Base-by-base conservation (phyloP, 2,888 invertebrate species). In the Thereva nobilitata region DNA sequence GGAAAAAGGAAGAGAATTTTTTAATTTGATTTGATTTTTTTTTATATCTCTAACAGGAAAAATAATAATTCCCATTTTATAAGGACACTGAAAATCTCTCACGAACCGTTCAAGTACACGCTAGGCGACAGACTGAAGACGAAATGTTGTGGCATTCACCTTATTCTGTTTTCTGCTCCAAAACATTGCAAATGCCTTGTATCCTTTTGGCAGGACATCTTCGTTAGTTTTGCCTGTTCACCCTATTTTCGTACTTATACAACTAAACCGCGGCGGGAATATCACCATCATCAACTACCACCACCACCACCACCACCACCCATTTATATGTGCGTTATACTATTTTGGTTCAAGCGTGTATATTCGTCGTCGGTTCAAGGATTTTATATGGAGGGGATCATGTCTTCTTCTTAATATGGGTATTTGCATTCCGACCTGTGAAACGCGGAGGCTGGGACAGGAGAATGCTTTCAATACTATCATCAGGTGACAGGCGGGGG, bases 91-190 rank as follows among this genome's bases (percentile, higher is more conserved):
- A 50, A 64, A 35, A 37, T 42, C 12, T n/a, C 5, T 74, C 73
- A 76, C 75, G 77, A 78, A 80, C 80, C 78, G 79, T 76, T 77
- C 78, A 76, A 74, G 78, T 75, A 76, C 79, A 77, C 78, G 78
- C 78, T 79, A 79, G 79, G 76, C 75, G 77, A 74, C 77, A 77
- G 78, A 80, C 80, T 80, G 78, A 80, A 73, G 70, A 68, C 71
- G 66, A 50, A 68, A 72, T 67, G 70, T 71, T 70, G 55, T 71
- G 65, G 71, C 69, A 70, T 70, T 72, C 70, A 72, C 71, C 71
- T 72, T 72, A 72, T 70, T 72, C 71, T 71, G 69, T 72, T 72
- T 53, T 59, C 66, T 70, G 59, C 47, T 57, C 53, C 57, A 59
- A 45, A 54, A 55, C 44, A 55, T 59, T 65, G 65, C 54, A 55